These are phyloP conservation scores for Achlya flavicornis DNA, from an alignment of 2,888 invertebrate species.

Conservation along the genomic window DNA sequence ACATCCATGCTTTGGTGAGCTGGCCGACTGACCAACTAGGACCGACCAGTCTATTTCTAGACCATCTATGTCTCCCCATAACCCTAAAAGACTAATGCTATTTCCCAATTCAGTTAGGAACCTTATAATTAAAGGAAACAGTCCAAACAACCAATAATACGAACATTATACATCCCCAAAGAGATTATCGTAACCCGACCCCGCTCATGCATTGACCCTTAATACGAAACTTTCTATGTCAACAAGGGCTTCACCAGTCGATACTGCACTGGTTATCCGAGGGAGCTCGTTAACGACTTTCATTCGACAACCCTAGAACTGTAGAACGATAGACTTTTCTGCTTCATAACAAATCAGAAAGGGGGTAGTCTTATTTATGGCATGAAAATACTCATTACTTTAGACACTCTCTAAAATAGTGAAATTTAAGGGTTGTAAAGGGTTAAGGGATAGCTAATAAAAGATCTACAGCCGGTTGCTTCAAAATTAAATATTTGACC, in stretches of 20 bases:
- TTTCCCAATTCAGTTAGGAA: neutral
- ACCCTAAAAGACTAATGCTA: neutral
- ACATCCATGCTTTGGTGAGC: too few species aligned
- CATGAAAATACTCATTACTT: neutral
- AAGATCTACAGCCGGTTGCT: too few species aligned
- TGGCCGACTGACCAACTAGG: too few species aligned
- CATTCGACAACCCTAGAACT: neutral
- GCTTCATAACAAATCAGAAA: neutral
- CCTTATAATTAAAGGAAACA: neutral
- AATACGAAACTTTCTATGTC: slow-evolving; percentile 1
- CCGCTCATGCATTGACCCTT: neutral
- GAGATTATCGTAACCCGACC: neutral
- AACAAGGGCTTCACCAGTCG: neutral
- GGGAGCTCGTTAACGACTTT: neutral
- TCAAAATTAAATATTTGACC: too few species aligned
- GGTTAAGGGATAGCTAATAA: too few species aligned
- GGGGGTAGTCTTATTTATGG: neutral
- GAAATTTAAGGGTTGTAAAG: too few species aligned
- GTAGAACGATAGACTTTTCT: neutral
- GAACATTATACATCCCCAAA: neutral
- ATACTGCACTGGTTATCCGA: neutral
- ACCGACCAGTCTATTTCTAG: too few species aligned
- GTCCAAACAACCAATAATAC: neutral
- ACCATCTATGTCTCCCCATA: too few species aligned
- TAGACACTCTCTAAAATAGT: too few species aligned